Evolutionary conservation across 2,113 vertebrate genomes (phyloP), one percentile per base, ranked within the genome.

Genomic region (Takifugu flavidus): DNA sequence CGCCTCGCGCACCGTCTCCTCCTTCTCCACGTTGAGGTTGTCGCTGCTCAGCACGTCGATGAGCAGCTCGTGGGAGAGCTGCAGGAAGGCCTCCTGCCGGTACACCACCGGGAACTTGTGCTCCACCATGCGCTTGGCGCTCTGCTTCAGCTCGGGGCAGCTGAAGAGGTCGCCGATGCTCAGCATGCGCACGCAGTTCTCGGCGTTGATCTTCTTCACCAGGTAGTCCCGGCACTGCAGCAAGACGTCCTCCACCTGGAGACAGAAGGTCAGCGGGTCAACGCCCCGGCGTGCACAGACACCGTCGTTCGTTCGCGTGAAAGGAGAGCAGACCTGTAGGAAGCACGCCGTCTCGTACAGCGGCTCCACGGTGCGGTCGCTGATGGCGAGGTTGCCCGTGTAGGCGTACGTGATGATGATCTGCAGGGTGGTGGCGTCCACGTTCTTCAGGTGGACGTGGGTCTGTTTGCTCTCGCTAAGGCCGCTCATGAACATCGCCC

Each of bases 301-400:
- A 34, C 31, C 4, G 31, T 7, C 4, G 31, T 7, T 34, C 31
- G 31, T 3, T 31, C 20, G 20, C 20, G 20, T 20, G 20, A 20
- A 20, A 20, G 20, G 20, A 6, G 31, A 39, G 11, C 54, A 31
- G 74, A 98, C 96, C 96, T 99, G 96, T 31, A 99, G 84, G 87
- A 99, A 99, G 91, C 96, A 98, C 65, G 97, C 96, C 0, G 97
- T 99, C 86, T 99, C 97, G 53, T 98, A 99, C 31, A 98, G 95
- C 75, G 95, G 95, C 80, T 99, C 97, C 13, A 98, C 96, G 0
- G 93, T 98, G 92, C 91, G 89, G 89, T 98, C 96, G 0, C 80
- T 97, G 86, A 98, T 91, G 76, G 93, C 91, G 91, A 99, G 82
- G 89, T 95, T 95, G 60, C 97, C 95, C n/a, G 96, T 99, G 86